A percentile compares a stretch with the other conserved stretches of the same genome.
These are phyloP conservation scores for Archips crataeganus DNA, from an alignment of 2,888 invertebrate genomes.

Conservation along the genomic window DNA sequence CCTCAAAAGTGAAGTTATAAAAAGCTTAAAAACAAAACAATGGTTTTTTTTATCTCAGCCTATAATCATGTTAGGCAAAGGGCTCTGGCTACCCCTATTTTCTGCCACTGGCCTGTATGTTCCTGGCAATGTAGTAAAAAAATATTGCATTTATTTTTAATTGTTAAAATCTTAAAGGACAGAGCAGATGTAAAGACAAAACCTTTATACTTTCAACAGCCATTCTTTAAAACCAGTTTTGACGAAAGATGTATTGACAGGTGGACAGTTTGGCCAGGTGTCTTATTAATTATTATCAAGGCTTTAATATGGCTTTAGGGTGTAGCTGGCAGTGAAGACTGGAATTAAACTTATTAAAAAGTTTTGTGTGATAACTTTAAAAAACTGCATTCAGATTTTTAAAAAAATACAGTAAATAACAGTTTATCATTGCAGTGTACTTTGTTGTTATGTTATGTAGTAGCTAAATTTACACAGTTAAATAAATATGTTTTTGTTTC, in stretches of 20 bases:
- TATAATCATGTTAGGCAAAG: neutral
- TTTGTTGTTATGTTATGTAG: too few species aligned
- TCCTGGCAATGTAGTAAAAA: neutral
- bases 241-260: conserved; percentile 13
- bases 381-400: too few species aligned
- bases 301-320: conserved; percentile 4
- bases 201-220: conserved; percentile 14
- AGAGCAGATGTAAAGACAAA: conserved; percentile 28
- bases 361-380: neutral
- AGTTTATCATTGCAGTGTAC: too few species aligned
- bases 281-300: conserved; percentile 23
- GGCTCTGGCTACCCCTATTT: neutral
- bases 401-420: too few species aligned
- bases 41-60: too few species aligned
- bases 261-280: conserved; percentile 32
- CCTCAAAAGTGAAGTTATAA: too few species aligned
- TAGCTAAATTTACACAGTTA: too few species aligned
- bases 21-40: too few species aligned
- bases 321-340: neutral
- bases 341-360: neutral
- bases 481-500: too few species aligned
- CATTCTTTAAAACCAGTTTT: conserved; percentile 24
- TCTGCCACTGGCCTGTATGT: neutral
- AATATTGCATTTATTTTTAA: neutral
- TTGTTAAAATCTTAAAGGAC: neutral